phyloP scores from a whole-genome alignment of 2,113 vertebrate species.

The Hemiprocne comata region DNA sequence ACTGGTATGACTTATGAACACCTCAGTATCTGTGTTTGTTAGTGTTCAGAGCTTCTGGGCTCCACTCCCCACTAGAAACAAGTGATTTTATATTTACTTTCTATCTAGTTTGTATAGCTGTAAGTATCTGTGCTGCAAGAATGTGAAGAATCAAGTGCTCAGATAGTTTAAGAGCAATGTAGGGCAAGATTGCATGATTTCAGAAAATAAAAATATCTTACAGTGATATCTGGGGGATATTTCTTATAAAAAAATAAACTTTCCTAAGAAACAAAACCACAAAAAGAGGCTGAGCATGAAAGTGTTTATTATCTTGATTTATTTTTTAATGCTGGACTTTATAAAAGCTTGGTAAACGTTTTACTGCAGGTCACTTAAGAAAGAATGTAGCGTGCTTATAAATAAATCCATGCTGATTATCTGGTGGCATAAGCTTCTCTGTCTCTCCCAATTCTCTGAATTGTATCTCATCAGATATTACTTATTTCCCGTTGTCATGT shows the following conservation, averaged over 20 bases:
- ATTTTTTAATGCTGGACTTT: background rate
- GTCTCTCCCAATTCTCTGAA: constrained; percentile 1
- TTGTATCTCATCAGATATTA: background rate
- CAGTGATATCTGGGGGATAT: background rate
- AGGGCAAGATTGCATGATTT: background rate
- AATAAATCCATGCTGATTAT: background rate
- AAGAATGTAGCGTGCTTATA: background rate
- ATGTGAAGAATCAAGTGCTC: background rate
- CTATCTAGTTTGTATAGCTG: background rate
- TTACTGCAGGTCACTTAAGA: background rate
- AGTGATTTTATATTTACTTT: background rate
- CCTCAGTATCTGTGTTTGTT: background rate
- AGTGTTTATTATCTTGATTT: background rate
- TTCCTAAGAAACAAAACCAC: background rate
- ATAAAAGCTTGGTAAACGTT: constrained; percentile 10
- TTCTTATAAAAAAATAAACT: background rate
- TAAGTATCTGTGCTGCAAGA: background rate
- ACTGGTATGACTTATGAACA: background rate
- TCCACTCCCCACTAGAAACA: background rate
- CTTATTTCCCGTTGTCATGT: constrained; percentile 16
- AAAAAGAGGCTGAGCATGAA: background rate
- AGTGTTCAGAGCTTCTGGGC: background rate
- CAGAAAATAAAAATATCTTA: background rate
- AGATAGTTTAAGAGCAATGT: background rate
- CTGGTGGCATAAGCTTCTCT: background rate